Conservation (phyloP, 2,113 vertebrate species). For the Erinaceus europaeus region DNA sequence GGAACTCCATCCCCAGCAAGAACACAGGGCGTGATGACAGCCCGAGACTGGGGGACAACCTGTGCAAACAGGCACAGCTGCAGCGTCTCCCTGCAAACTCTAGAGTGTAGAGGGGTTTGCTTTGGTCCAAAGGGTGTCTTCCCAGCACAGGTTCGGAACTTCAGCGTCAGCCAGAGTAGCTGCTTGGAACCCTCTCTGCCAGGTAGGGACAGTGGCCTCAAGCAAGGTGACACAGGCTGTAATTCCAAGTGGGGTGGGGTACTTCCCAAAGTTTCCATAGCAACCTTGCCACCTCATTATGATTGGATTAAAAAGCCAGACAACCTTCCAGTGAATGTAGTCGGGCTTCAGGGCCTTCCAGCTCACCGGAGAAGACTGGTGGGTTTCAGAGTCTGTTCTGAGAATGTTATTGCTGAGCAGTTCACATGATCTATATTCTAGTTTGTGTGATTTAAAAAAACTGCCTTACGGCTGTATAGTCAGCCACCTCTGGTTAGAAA, state of each 20-base stretch:
- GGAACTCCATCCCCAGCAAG: not conserved
- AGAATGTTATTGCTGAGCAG: slow-evolving; percentile 66
- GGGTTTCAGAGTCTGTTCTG: slow-evolving; percentile 45
- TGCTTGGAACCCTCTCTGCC: not conserved
- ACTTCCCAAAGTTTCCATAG: not conserved
- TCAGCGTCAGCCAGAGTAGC: not conserved
- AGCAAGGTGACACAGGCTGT: not conserved
- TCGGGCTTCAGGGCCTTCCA: not conserved
- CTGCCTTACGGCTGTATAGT: not conserved
- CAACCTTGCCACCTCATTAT: not conserved
- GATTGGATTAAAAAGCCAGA: not conserved
- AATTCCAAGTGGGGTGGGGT: not conserved
- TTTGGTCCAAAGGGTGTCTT: not conserved
- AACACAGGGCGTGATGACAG: not conserved
- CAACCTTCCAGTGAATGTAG: not conserved
- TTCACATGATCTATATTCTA: slow-evolving; percentile 34
- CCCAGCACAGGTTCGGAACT: not conserved
- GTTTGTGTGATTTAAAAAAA: slow-evolving; percentile 58
- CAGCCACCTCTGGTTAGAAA: not conserved
- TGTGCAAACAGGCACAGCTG: not conserved
- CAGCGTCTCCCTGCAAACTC: not conserved
- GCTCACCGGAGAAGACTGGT: not conserved
- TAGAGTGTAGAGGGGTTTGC: not conserved
- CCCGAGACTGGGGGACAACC: not conserved
- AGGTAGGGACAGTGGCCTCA: not conserved